phyloP scores from a whole-genome alignment of 2,888 invertebrate species.

The Platycheirus albimanus region DNA sequence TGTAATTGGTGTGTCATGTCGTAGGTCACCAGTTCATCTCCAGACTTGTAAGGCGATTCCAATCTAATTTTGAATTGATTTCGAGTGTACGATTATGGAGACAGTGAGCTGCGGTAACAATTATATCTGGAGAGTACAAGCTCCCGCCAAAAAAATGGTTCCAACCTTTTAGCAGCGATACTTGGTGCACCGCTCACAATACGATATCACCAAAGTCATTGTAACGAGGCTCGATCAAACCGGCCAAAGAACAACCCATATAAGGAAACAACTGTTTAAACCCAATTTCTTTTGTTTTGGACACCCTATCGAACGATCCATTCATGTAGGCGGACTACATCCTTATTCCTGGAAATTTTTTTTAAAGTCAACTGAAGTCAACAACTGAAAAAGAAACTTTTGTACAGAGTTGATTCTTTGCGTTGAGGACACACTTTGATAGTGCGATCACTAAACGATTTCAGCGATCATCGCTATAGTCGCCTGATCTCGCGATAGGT shows the following conservation, averaged over 20 bases:
- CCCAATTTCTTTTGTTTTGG: no score
- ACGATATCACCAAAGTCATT: conserved; percentile 76
- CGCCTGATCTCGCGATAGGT: no score
- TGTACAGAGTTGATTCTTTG: no score
- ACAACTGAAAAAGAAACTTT: no score
- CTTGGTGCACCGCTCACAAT: conserved; percentile 84
- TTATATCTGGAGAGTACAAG: conserved; percentile 78
- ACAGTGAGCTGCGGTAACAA: conserved; percentile 83
- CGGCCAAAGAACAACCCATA: conserved; percentile 74
- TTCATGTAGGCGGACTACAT: no score
- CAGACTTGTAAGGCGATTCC: conserved; percentile 80
- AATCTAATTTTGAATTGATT: conserved; percentile 79
- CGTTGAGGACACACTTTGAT: no score
- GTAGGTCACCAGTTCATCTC: conserved; percentile 81
- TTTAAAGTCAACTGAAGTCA: no score
- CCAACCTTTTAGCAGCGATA: conserved; percentile 80
- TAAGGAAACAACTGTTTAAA: no score
- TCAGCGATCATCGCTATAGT: no score
- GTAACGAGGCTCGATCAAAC: conserved; percentile 64
- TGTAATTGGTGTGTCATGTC: conserved; percentile 80
- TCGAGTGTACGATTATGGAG: conserved; percentile 75
- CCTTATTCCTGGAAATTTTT: no score
- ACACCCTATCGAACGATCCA: no score
- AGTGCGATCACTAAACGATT: no score
- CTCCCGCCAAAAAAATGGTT: conserved; percentile 83